A percentile compares a stretch with the other conserved stretches of the same genome.
Evolutionary conservation across 2,888 invertebrate species (phyloP).

Genomic region (Didymodactylos carnosus): DNA sequence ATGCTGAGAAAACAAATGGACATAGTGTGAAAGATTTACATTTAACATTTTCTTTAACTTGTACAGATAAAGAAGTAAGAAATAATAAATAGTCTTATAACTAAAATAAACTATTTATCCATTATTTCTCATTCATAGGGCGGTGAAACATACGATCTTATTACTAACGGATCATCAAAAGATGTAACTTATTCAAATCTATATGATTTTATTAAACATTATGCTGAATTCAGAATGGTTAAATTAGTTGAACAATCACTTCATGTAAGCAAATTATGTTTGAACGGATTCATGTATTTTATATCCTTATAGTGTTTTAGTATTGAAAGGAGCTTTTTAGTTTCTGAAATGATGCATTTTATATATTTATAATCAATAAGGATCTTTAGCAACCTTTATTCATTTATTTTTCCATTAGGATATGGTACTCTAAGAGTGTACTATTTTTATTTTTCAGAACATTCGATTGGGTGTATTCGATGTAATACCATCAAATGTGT

Average conservation of each 20-base stretch:
- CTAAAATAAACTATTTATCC: too few species aligned
- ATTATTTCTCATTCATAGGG: conserved; percentile 23
- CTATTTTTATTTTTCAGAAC: conserved; percentile 44
- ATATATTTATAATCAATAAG: too few species aligned
- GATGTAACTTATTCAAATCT: conserved; percentile 79
- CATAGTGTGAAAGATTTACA: not conserved
- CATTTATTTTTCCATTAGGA: too few species aligned
- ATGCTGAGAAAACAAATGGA: conserved; percentile 37
- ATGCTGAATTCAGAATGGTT: conserved; percentile 79
- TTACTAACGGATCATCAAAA: conserved; percentile 67
- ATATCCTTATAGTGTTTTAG: too few species aligned
- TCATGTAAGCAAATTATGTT: conserved; percentile 47
- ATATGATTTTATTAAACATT: conserved; percentile 84
- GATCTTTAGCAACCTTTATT: too few species aligned
- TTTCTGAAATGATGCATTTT: too few species aligned
- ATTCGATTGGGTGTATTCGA: conserved; percentile 81
- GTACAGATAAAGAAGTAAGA: not conserved
- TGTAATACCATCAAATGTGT: conserved; percentile 68
- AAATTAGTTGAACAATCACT: conserved; percentile 77
- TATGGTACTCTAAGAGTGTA: too few species aligned
- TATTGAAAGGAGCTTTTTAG: too few species aligned
- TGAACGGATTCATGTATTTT: too few species aligned
- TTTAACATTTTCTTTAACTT: not conserved
- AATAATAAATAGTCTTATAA: not conserved
- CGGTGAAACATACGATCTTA: conserved; percentile 45